phyloP scores from a whole-genome alignment of 2,113 vertebrate genomes.

The Lampris incognitus region DNA sequence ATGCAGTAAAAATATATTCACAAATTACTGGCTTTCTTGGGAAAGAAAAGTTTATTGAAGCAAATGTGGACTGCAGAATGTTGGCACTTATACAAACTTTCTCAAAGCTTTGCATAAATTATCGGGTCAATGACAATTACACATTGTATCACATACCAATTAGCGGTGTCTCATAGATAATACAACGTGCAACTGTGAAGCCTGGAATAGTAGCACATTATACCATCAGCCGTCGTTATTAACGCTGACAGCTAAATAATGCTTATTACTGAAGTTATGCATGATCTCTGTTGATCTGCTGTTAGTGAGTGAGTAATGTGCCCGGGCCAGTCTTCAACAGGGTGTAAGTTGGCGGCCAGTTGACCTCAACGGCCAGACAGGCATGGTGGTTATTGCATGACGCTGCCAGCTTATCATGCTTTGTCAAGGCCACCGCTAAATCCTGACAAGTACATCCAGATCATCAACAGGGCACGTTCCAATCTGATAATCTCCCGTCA shows the following conservation, averaged over 20 bases:
- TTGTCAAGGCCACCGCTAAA: constrained; percentile 58
- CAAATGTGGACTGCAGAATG: background rate
- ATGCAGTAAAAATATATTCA: constrained; percentile 23
- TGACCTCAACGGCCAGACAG: constrained; percentile 32
- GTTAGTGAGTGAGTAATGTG: constrained; percentile 57
- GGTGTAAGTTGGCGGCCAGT: constrained; percentile 20
- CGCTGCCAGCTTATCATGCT: constrained; percentile 54
- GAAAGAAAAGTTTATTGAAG: background rate
- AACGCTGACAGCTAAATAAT: constrained; percentile 41
- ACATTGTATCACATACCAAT: constrained; percentile 17
- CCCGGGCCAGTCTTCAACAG: constrained; percentile 23
- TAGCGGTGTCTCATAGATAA: constrained; percentile 19
- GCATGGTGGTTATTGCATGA: constrained; percentile 40
- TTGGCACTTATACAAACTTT: background rate
- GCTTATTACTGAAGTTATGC: constrained; percentile 50
- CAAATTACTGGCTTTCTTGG: constrained; percentile 20
- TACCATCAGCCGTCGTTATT: constrained; percentile 20
- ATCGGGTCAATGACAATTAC: constrained; percentile 1
- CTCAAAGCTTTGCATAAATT: constrained; percentile 17
- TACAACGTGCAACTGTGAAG: constrained; percentile 6
- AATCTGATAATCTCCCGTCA: constrained; percentile 60
- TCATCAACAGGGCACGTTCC: constrained; percentile 59
- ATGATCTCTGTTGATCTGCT: constrained; percentile 58
- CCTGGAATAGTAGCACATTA: constrained; percentile 29
- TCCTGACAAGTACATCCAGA: constrained; percentile 61